Conservation (phyloP, 2,113 vertebrate species). For the Phylloscopus trochilus region DNA sequence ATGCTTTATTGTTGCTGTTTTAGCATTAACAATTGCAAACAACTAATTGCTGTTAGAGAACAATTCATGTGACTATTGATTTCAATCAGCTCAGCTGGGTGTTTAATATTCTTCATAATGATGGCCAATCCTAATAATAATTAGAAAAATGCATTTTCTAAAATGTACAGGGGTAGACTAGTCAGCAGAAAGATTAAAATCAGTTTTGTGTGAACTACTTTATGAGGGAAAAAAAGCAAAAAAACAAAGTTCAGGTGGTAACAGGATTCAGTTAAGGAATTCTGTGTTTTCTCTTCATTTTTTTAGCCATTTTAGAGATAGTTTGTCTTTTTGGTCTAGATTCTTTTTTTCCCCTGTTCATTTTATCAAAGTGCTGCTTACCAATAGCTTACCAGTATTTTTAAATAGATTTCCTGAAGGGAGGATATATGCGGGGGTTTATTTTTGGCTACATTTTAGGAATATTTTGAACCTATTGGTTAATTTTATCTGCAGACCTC, state of each 20-base stretch:
- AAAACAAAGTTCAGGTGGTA: not conserved
- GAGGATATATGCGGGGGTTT: not conserved
- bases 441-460: not conserved
- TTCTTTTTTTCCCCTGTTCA: not conserved
- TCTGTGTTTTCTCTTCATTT: not conserved
- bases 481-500: not conserved
- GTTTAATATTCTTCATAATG: constrained; percentile 23
- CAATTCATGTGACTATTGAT: constrained; percentile 59
- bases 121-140: constrained; percentile 58
- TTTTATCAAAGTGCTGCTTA: not conserved
- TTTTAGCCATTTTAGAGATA: not conserved
- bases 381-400: not conserved
- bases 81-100: constrained; percentile 21
- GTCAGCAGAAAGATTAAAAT: not conserved
- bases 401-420: not conserved
- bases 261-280: not conserved
- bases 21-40: constrained; percentile 39
- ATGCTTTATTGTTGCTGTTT: constrained; percentile 24
- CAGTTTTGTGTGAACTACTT: not conserved
- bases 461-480: not conserved
- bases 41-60: constrained; percentile 55
- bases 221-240: not conserved
- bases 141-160: constrained; percentile 36
- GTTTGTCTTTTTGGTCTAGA: not conserved
- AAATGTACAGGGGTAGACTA: not conserved